Evolutionary conservation across 2,113 vertebrate genomes (phyloP).

Genomic region (Epinephelus fuscoguttatus): DNA sequence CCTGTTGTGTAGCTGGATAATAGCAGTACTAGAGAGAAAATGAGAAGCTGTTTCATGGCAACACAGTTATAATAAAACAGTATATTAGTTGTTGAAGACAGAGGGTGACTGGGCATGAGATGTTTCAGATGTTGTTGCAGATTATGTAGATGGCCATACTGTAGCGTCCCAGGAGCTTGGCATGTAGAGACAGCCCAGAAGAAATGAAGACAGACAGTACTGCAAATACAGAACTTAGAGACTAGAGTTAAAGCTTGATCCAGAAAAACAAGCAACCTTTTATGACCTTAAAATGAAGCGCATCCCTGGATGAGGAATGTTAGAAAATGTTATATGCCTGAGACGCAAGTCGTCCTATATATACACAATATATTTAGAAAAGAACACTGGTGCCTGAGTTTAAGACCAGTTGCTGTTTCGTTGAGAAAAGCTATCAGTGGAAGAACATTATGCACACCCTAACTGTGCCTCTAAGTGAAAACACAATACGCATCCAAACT

Average conservation of each 20-base stretch:
- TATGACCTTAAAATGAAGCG: background rate
- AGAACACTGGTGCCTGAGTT: background rate
- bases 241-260: background rate
- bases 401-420: background rate
- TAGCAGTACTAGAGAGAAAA: background rate
- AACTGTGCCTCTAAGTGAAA: background rate
- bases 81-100: background rate
- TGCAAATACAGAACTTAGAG: background rate
- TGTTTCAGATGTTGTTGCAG: background rate
- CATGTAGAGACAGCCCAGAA: background rate
- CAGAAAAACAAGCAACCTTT: background rate
- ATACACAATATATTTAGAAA: background rate
- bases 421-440: background rate
- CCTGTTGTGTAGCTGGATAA: background rate
- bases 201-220: background rate
- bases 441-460: background rate
- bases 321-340: background rate
- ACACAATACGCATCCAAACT: background rate
- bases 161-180: no score
- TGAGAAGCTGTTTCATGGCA: background rate
- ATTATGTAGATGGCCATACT: background rate
- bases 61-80: background rate
- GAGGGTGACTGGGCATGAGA: background rate
- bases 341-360: background rate
- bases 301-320: background rate